Percentiles rank a stretch among this genome's conserved stretches.
Conservation (phyloP, 2,888 invertebrate genomes). For the Adelphocoris suturalis region DNA sequence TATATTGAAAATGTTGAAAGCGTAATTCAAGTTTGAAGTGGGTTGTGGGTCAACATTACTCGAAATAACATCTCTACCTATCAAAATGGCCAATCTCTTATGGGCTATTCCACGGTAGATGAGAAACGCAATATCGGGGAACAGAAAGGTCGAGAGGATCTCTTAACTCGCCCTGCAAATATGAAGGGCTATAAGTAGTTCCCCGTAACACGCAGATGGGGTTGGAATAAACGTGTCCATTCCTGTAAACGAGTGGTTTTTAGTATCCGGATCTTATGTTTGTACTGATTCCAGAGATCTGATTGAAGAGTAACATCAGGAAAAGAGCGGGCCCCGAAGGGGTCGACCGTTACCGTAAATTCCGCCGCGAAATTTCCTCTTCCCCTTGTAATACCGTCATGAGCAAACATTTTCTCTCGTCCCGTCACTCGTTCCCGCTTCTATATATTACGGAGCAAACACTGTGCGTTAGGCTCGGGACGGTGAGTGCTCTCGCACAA, state of each 20-base stretch:
- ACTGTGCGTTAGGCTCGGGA: neutral
- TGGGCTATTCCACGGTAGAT: too few species aligned
- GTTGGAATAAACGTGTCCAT: neutral
- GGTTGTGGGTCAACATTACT: too few species aligned
- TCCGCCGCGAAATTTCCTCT: neutral
- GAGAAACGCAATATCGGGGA: too few species aligned
- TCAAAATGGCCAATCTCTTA: too few species aligned
- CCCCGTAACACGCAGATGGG: neutral
- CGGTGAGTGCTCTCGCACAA: constrained; percentile 22
- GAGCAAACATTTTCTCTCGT: neutral
- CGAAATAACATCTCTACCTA: too few species aligned
- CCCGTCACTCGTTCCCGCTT: neutral
- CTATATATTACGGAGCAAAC: constrained; percentile 32
- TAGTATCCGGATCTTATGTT: constrained; percentile 25
- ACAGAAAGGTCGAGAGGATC: too few species aligned
- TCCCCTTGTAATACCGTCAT: constrained; percentile 24
- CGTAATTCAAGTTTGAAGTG: too few species aligned
- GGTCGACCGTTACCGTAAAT: constrained; percentile 16
- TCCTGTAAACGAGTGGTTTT: neutral
- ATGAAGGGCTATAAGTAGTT: neutral
- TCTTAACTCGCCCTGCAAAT: neutral
- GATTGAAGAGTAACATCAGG: neutral
- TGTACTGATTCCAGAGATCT: constrained; percentile 20
- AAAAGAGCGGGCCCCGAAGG: neutral
- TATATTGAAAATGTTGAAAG: too few species aligned